Conservation (phyloP, 2,113 vertebrate species). For the Himantopus leucocephalus region DNA sequence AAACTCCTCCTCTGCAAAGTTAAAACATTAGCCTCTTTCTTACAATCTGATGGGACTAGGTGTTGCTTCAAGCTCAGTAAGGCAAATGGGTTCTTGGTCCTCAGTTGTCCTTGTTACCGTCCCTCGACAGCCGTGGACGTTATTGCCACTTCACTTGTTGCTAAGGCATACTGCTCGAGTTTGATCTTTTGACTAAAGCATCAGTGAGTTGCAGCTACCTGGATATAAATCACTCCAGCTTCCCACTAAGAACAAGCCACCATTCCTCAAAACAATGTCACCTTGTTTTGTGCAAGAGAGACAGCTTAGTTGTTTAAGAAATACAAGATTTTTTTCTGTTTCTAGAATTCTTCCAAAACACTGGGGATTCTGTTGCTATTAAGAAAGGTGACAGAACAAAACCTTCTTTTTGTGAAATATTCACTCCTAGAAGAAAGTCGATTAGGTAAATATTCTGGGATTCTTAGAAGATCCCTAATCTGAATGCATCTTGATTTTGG, state of each 20-base stretch:
- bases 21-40: background rate
- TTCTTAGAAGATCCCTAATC: background rate
- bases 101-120: background rate
- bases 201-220: background rate
- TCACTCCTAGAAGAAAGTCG: background rate
- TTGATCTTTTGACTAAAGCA: background rate
- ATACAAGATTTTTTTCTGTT: background rate
- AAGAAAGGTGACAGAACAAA: background rate
- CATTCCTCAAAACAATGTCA: background rate
- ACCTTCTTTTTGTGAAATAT: background rate
- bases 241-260: background rate
- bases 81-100: background rate
- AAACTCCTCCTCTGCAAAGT: background rate
- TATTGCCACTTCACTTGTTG: background rate
- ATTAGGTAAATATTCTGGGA: background rate
- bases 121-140: background rate
- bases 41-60: background rate
- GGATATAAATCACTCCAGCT: background rate
- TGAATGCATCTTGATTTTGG: background rate
- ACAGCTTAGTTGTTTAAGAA: background rate
- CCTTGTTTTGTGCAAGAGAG: background rate
- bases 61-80: background rate
- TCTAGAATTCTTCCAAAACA: background rate
- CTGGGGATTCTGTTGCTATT: background rate
- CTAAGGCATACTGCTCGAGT: rapidly evolving